These are phyloP conservation scores for Sycophila sp. DNA, from an alignment of 1,140 invertebrate species.

Conservation along the genomic window DNA sequence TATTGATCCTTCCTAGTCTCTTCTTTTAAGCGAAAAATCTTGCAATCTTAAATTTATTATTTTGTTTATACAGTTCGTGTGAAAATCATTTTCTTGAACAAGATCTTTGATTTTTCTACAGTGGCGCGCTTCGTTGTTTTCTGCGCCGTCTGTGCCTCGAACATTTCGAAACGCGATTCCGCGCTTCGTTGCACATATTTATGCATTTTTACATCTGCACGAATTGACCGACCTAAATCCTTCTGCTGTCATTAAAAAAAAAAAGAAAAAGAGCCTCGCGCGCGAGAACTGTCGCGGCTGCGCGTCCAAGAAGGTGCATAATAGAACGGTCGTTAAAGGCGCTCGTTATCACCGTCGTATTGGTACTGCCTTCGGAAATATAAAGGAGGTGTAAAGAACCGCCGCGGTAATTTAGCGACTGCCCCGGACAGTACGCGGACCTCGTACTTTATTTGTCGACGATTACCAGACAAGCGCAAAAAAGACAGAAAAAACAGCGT, in stretches of 20 bases:
- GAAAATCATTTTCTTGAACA: too few species aligned
- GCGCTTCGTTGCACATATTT: background rate
- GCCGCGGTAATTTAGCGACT: background rate
- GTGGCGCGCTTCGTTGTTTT: too few species aligned
- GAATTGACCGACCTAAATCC: conserved; percentile 4
- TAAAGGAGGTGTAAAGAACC: conserved; percentile 4
- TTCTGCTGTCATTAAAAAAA: background rate
- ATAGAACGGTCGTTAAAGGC: conserved; percentile 21
- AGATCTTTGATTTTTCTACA: too few species aligned
- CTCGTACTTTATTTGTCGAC: conserved; percentile 28
- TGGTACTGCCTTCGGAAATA: background rate
- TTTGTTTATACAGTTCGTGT: too few species aligned
- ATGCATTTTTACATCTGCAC: background rate
- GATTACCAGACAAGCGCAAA: background rate
- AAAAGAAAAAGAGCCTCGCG: background rate
- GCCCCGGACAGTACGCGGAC: too few species aligned
- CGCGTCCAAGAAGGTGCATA: background rate
- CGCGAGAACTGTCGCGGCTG: background rate
- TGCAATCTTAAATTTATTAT: too few species aligned
- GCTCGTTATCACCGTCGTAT: conserved; percentile 10
- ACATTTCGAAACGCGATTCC: conserved; percentile 19
- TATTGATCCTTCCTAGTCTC: too few species aligned
- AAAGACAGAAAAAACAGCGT: too few species aligned
- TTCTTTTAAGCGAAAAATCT: too few species aligned
- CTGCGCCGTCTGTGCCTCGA: background rate